phyloP scores from a whole-genome alignment of 2,113 vertebrate species.

The Syrrhaptes paradoxus region DNA sequence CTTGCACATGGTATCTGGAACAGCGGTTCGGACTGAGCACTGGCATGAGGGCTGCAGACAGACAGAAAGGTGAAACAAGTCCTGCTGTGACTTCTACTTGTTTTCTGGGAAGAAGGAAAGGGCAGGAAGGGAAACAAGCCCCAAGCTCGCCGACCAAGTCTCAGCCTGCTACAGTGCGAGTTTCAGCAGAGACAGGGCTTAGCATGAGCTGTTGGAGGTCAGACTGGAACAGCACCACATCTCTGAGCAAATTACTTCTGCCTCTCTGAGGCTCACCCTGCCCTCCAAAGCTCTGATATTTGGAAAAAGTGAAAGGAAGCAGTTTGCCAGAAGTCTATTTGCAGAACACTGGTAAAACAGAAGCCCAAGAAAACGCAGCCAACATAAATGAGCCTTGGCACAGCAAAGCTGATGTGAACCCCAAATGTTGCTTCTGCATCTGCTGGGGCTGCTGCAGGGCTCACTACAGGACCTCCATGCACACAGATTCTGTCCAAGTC shows the following conservation, averaged over 20 bases:
- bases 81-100: not conserved
- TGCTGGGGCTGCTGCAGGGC: not conserved
- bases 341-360: not conserved
- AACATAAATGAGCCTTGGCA: not conserved
- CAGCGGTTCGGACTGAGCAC: not conserved
- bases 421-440: not conserved
- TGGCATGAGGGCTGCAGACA: not conserved
- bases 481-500: not conserved
- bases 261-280: not conserved
- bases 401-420: not conserved
- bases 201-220: not conserved
- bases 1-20: not conserved
- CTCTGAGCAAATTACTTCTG: not conserved
- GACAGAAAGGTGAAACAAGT: not conserved
- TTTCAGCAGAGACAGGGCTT: not conserved
- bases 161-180: not conserved
- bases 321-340: not conserved
- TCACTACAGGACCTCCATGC: rapidly evolving
- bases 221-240: not conserved
- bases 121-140: not conserved
- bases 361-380: not conserved
- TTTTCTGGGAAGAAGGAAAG: not conserved
- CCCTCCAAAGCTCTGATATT: not conserved
- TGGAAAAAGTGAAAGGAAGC: not conserved
- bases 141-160: not conserved